A percentile compares a stretch with the other conserved stretches of the same genome.
Conservation (phyloP, 2,113 vertebrate species). For the Oryzias melastigma region DNA sequence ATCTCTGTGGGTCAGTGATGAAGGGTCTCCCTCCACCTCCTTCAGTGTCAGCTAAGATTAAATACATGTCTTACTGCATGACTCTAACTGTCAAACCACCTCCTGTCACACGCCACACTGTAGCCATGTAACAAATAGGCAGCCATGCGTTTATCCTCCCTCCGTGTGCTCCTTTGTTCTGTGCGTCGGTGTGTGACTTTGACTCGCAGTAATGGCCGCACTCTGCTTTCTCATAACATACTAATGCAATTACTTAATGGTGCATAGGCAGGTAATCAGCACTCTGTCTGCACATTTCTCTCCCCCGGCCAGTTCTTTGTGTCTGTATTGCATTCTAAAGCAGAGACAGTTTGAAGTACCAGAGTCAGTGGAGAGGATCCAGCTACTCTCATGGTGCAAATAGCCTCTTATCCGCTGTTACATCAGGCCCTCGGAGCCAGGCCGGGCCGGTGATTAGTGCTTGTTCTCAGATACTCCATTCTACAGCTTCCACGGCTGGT, state of each 20-base stretch:
- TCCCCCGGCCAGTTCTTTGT: constrained; percentile 12
- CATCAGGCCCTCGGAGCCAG: constrained; percentile 26
- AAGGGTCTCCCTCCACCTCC: constrained; percentile 22
- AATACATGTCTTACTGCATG: constrained; percentile 51
- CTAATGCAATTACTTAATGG: constrained; percentile 30
- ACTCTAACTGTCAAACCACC: constrained; percentile 47
- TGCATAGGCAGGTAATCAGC: constrained; percentile 17
- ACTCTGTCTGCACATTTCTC: constrained; percentile 3
- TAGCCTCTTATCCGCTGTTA: constrained; percentile 46
- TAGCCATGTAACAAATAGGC: constrained; percentile 31
- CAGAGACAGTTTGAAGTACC: constrained; percentile 21
- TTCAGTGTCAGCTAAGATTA: constrained; percentile 47
- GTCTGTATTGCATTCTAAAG: constrained; percentile 25
- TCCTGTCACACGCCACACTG: constrained; percentile 36
- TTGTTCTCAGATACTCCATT: constrained; percentile 31
- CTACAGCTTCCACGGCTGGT: constrained; percentile 15
- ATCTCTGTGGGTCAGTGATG: constrained; percentile 19
- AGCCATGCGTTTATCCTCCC: constrained; percentile 30
- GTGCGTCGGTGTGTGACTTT: constrained; percentile 51
- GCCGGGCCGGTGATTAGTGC: constrained; percentile 42
- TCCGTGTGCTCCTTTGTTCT: constrained; percentile 38
- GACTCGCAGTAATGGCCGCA: constrained; percentile 57
- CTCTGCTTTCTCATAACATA: constrained; percentile 75
- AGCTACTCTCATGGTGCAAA: constrained; percentile 26
- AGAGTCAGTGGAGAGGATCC: constrained; percentile 20